Conservation (phyloP, 2,113 vertebrate species). For the Elachura formosa region DNA sequence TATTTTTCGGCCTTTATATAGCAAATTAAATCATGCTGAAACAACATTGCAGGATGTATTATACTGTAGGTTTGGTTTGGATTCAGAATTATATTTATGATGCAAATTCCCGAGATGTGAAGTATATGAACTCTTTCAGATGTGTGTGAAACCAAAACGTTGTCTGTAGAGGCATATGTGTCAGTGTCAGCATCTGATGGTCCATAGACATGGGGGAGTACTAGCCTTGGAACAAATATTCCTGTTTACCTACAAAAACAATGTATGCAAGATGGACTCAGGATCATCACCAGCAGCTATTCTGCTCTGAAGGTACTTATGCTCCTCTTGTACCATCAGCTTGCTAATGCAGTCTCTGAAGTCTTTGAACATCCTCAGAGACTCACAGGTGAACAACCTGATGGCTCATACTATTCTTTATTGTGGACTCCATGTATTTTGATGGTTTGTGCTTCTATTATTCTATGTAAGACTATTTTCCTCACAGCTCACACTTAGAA, state of each 20-base stretch:
- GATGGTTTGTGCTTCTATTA: not conserved
- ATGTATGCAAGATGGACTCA: rapidly evolving
- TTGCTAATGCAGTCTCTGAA: not conserved
- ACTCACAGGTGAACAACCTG: not conserved
- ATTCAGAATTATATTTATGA: not conserved
- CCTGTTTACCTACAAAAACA: not conserved
- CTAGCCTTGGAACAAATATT: not conserved
- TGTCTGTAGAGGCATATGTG: not conserved
- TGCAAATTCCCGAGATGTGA: not conserved
- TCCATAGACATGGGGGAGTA: not conserved
- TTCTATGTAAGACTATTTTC: not conserved
- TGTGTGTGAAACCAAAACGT: not conserved
- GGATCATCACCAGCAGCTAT: not conserved
- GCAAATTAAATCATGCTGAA: not conserved
- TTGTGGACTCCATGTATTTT: not conserved
- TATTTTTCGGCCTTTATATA: not conserved
- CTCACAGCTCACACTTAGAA: not conserved
- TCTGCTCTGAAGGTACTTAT: not conserved
- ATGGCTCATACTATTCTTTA: not conserved
- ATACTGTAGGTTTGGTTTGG: not conserved
- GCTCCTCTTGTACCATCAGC: not conserved
- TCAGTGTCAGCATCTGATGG: not conserved
- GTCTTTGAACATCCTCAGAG: not conserved
- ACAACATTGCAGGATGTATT: not conserved
- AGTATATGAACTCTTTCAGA: not conserved